A percentile compares a stretch with the other conserved stretches of the same genome.
phyloP scores from a whole-genome alignment of 2,113 vertebrate genomes.

The Anguilla rostrata region DNA sequence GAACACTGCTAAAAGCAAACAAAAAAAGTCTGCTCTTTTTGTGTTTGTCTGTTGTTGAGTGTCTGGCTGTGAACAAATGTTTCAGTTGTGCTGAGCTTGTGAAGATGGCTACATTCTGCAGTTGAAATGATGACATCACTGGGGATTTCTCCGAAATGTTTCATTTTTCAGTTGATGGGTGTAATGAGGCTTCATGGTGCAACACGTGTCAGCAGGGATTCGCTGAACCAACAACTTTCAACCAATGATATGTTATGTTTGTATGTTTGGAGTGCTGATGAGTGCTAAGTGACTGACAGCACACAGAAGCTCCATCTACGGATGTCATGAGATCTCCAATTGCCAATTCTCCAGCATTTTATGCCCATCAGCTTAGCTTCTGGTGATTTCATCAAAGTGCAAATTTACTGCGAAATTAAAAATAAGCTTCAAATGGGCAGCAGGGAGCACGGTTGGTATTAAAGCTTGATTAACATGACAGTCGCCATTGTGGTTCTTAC shows the following conservation, averaged over 20 bases:
- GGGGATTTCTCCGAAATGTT: background rate
- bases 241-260: too few species aligned
- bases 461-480: background rate
- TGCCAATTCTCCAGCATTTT: background rate
- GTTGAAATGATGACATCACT: background rate
- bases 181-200: background rate
- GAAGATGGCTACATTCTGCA: background rate
- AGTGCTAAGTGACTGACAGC: background rate
- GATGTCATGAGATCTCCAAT: too few species aligned
- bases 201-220: background rate
- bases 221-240: background rate
- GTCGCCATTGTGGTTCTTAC: background rate
- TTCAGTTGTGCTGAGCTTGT: background rate
- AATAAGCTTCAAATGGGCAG: background rate
- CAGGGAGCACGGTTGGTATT: background rate
- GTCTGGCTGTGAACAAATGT: background rate
- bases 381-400: background rate
- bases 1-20: constrained; percentile 23
- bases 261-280: too few species aligned
- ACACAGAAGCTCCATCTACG: background rate
- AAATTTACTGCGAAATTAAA: background rate
- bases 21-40: background rate
- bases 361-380: background rate
- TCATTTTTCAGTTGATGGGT: background rate
- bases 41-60: background rate